Conservation (phyloP, 2,797 vertebrate genomes). For the Sebastes oblongus region DNA sequence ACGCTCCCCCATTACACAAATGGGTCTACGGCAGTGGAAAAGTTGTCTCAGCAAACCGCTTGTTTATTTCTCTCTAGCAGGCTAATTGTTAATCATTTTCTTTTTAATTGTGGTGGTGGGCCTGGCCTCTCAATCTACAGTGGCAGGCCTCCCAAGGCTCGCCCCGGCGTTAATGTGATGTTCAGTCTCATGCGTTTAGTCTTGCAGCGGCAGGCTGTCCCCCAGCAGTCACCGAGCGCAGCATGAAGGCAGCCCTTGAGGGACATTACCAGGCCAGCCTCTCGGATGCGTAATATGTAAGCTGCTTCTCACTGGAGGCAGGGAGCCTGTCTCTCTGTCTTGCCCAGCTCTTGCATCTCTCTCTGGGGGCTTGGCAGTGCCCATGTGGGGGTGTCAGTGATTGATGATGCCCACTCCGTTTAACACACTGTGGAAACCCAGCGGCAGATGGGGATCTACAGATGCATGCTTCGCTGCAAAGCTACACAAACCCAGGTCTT, state of each 20-base stretch:
- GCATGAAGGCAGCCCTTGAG: constrained; percentile 71
- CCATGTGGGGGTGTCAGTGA: constrained; percentile 77
- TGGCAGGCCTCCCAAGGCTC: constrained; percentile 65
- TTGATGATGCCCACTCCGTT: constrained; percentile 79
- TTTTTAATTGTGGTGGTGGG: constrained; percentile 74
- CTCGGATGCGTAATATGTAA: constrained; percentile 71
- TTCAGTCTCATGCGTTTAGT: constrained; percentile 65
- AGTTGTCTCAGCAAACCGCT: constrained; percentile 55
- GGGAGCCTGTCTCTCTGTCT: constrained; percentile 63
- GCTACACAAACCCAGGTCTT: constrained; percentile 39
- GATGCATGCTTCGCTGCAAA: constrained; percentile 60
- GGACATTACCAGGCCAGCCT: constrained; percentile 71
- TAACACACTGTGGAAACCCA: constrained; percentile 72
- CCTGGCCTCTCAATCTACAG: constrained; percentile 61
- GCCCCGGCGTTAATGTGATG: constrained; percentile 72
- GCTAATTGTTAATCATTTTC: constrained; percentile 77
- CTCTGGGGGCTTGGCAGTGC: constrained; percentile 74
- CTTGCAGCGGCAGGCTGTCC: constrained; percentile 56
- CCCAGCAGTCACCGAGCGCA: constrained; percentile 69
- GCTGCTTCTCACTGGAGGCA: constrained; percentile 65
- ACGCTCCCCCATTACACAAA: constrained; percentile 56
- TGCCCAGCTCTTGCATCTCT: constrained; percentile 65
- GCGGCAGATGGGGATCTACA: constrained; percentile 71
- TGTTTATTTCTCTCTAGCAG: constrained; percentile 64
- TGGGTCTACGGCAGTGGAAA: constrained; percentile 53